A percentile compares a stretch with the other conserved stretches of the same genome.
Conservation (phyloP, 2,888 invertebrate species). For the Eurois occulta region DNA sequence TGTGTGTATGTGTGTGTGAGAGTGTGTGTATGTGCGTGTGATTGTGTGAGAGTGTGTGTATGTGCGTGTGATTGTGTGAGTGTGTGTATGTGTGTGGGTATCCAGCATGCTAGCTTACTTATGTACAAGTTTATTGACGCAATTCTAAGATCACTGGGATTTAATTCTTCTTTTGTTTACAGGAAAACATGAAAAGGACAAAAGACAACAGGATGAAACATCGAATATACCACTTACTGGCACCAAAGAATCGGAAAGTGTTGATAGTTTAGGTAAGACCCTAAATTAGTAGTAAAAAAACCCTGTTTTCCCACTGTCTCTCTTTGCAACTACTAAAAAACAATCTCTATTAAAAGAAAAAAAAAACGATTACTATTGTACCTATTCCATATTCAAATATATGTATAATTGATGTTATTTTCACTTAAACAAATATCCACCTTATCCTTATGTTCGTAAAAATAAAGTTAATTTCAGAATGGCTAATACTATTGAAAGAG, state of each 20-base stretch:
- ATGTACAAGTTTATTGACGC: background rate
- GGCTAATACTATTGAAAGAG: background rate
- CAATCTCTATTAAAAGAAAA: background rate
- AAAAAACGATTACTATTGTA: background rate
- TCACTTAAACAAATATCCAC: background rate
- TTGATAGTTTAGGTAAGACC: constrained; percentile 85
- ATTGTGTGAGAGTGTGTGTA: too few relatives aligned
- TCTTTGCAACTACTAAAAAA: background rate
- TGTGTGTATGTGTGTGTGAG: too few relatives aligned
- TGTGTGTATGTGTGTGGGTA: too few relatives aligned
- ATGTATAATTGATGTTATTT: background rate
- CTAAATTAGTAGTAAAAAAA: background rate
- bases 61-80: too few relatives aligned
- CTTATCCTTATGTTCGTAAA: background rate
- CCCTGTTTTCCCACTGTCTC: background rate
- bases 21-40: too few relatives aligned
- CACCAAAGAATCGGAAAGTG: constrained; percentile 86
- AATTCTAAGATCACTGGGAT: background rate
- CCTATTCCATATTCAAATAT: background rate
- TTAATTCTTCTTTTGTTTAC: constrained; percentile 47
- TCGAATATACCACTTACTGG: constrained; percentile 87
- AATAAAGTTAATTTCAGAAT: background rate
- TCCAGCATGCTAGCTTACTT: too few relatives aligned
- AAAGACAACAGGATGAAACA: constrained; percentile 85
- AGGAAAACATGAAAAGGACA: constrained; percentile 85